A percentile compares a stretch with the other conserved stretches of the same genome.
Evolutionary conservation across 2,113 vertebrate genomes (phyloP).

Genomic region (Microcebus ravelobensis): DNA sequence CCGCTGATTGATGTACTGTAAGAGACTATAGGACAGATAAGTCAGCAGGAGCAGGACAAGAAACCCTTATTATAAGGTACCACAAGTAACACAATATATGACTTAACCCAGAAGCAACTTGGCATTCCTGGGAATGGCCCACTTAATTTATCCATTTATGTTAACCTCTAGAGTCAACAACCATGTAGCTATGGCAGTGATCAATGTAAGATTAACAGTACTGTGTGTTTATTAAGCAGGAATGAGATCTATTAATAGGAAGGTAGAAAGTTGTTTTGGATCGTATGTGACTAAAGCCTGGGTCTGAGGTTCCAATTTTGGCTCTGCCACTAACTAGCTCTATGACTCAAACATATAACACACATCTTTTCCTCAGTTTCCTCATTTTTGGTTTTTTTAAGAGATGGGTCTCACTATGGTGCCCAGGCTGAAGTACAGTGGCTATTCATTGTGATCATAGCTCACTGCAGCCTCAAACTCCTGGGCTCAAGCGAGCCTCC

Average conservation of each 20-base stretch:
- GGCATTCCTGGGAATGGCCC: neutral
- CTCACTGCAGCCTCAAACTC: neutral
- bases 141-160: neutral
- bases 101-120: neutral
- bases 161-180: neutral
- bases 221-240: neutral
- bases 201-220: neutral
- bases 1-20: constrained; percentile 97
- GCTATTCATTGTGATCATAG: neutral
- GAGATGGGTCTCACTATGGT: neutral
- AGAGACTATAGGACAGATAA: constrained; percentile 84
- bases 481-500: neutral
- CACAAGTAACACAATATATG: neutral
- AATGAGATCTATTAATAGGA: neutral
- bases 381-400: neutral
- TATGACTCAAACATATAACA: neutral
- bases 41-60: fast-evolving
- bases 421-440: neutral
- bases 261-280: neutral
- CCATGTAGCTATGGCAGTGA: neutral
- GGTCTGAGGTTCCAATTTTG: neutral
- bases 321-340: neutral
- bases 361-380: neutral
- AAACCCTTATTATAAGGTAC: neutral
- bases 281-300: neutral